These are phyloP conservation scores for Temnopleurus reevesii DNA, from an alignment of 53 echinoderm and acorn worm species.

Conservation along the genomic window DNA sequence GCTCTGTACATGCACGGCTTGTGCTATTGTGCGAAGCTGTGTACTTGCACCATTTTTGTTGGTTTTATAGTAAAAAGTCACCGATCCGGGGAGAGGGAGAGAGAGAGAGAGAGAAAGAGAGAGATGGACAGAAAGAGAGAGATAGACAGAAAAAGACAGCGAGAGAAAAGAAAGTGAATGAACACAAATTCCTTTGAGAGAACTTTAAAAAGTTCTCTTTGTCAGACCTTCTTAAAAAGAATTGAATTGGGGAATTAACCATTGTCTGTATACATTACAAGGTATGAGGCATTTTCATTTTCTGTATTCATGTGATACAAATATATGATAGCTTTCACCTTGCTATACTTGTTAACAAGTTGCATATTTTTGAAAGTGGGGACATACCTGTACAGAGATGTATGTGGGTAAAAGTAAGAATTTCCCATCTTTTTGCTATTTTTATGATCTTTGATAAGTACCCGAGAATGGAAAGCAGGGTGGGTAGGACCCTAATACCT, in stretches of 20 bases:
- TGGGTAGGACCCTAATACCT: not conserved
- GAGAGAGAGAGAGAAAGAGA: not conserved
- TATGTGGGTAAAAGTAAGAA: not conserved
- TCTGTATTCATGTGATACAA: too few species aligned
- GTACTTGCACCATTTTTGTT: not conserved
- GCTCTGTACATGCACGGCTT: not conserved
- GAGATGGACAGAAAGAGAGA: not conserved
- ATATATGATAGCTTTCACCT: too few species aligned
- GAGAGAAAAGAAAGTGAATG: too few species aligned
- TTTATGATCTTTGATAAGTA: not conserved
- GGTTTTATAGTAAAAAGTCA: not conserved
- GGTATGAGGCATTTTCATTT: too few species aligned
- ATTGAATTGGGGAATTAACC: not conserved
- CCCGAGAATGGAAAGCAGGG: not conserved
- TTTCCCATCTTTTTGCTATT: not conserved
- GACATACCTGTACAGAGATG: too few species aligned
- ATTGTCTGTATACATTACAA: not conserved
- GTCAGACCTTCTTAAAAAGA: not conserved
- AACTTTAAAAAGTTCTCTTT: not conserved
- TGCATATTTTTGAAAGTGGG: too few species aligned
- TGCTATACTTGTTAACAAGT: too few species aligned
- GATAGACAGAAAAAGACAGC: too few species aligned
- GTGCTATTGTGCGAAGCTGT: not conserved
- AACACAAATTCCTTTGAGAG: too few species aligned
- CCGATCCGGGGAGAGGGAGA: not conserved